Evolutionary conservation across 2,113 vertebrate genomes (phyloP).

Genomic region (Seriola rivoliana): DNA sequence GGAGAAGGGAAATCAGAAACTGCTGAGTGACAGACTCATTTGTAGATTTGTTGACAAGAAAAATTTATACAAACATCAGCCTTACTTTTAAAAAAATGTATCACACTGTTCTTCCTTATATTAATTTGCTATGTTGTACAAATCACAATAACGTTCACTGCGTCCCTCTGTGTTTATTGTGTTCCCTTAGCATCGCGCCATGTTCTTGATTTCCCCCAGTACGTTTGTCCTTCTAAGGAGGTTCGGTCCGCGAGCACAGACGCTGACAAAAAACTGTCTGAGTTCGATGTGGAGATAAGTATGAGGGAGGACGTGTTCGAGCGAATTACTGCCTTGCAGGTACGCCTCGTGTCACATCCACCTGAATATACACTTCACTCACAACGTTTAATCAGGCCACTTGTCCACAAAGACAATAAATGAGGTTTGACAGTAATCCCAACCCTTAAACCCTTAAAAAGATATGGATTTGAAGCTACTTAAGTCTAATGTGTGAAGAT

Average conservation of each 20-base stretch:
- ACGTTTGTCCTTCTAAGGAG: constrained; percentile 88
- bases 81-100: not conserved
- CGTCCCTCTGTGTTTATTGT: not conserved
- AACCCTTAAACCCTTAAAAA: not conserved
- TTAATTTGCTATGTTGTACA: not conserved
- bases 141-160: not conserved
- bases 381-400: not conserved
- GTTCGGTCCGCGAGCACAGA: constrained; percentile 93
- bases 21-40: too few relatives aligned
- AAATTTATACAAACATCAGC: not conserved
- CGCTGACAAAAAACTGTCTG: constrained; percentile 93
- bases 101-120: not conserved
- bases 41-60: not conserved
- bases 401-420: not conserved
- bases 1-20: too few relatives aligned
- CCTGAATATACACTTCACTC: not conserved
- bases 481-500: constrained; percentile 25
- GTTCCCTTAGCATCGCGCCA: constrained; percentile 89
- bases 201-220: constrained; percentile 93
- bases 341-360: constrained; percentile 62
- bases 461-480: constrained; percentile 5
- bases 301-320: constrained; percentile 94
- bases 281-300: constrained; percentile 95
- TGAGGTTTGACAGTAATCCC: constrained; percentile 11
- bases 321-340: constrained; percentile 90